Evolutionary conservation across 2,888 invertebrate genomes (phyloP).

Genomic region (Athetis lepigone): DNA sequence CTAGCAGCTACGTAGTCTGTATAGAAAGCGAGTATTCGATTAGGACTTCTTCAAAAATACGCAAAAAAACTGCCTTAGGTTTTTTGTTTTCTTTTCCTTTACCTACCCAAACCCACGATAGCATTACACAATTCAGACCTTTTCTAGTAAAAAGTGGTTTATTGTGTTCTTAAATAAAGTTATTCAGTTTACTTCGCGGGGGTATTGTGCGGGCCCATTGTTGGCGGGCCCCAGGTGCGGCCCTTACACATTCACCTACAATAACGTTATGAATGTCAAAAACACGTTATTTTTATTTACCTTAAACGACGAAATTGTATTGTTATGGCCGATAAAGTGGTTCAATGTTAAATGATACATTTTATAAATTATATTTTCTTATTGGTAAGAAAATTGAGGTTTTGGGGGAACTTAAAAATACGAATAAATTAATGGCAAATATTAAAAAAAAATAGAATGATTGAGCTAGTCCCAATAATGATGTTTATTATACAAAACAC

Average conservation of each 20-base stretch:
- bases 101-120: constrained; percentile 72
- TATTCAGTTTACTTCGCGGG: constrained; percentile 85
- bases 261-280: constrained; percentile 88
- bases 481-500: no score
- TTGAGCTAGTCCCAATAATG: no score
- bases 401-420: not conserved
- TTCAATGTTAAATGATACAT: constrained; percentile 62
- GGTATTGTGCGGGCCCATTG: constrained; percentile 85
- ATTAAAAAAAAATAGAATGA: no score
- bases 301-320: constrained; percentile 75
- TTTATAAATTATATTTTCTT: constrained; percentile 36
- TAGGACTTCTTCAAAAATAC: constrained; percentile 45
- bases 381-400: not conserved
- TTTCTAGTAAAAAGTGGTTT: constrained; percentile 88
- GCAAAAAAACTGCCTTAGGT: constrained; percentile 36
- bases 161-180: constrained; percentile 90
- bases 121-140: constrained; percentile 80
- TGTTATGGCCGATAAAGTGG: constrained; percentile 75
- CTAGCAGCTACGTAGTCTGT: not conserved
- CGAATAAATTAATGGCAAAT: no score
- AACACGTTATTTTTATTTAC: constrained; percentile 86
- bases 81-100: constrained; percentile 71
- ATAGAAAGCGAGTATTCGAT: constrained; percentile 14
- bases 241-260: constrained; percentile 80
- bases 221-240: constrained; percentile 82